phyloP scores from a whole-genome alignment of 2,113 vertebrate species.

The Oncorhynchus keta region DNA sequence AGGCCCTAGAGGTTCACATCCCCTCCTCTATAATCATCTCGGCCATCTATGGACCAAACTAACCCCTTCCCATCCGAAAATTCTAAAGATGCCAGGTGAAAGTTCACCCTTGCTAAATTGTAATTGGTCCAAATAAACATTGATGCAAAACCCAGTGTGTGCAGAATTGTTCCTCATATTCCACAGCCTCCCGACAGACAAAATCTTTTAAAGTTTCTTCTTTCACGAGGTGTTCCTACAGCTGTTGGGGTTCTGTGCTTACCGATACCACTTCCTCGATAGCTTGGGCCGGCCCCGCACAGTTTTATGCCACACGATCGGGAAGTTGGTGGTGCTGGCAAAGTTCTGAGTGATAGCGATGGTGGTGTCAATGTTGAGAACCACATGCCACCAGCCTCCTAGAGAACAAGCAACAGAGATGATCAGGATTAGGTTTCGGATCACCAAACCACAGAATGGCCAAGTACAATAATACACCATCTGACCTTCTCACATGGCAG shows the following conservation, averaged over 20 bases:
- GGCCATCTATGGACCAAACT: too few species aligned
- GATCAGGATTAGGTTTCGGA: too few species aligned
- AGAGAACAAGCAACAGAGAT: slow-evolving; percentile 5
- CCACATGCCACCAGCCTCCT: slow-evolving; percentile 99
- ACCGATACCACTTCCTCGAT: slow-evolving; percentile 99
- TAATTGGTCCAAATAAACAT: too few species aligned
- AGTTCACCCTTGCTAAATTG: too few species aligned
- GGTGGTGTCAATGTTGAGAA: slow-evolving; percentile 92
- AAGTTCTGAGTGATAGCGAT: slow-evolving; percentile 98
- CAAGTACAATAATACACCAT: not conserved
- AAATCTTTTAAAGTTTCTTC: too few species aligned
- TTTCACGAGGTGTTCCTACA: not conserved
- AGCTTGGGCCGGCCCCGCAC: slow-evolving; percentile 95
- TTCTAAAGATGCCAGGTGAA: too few species aligned
- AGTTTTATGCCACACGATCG: slow-evolving; percentile 99
- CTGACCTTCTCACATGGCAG: too few species aligned
- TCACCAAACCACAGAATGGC: not conserved
- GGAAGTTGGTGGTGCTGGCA: slow-evolving; percentile 96
- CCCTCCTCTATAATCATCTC: too few species aligned
- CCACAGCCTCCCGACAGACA: too few species aligned
- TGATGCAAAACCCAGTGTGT: too few species aligned
- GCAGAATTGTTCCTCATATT: too few species aligned
- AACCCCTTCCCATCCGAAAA: not conserved
- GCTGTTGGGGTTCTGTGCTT: slow-evolving; percentile 28
- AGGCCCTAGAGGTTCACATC: too few species aligned